Evolutionary conservation across 2,888 invertebrate genomes (phyloP).

Genomic region (Zaprionus bogoriensis): DNA sequence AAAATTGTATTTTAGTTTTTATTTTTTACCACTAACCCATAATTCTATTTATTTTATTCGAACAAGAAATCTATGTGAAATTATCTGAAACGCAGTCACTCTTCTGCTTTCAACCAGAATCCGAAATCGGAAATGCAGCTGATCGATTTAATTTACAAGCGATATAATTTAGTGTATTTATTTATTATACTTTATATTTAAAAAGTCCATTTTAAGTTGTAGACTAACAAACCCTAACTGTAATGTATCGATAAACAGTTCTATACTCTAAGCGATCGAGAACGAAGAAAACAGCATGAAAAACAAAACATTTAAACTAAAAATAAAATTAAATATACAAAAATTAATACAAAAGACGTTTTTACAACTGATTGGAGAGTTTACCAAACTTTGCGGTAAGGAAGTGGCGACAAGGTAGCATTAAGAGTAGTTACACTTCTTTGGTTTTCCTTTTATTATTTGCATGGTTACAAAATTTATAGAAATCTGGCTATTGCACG

Average conservation of each 20-base stretch:
- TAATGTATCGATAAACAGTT: slow-evolving; percentile 23
- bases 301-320: slow-evolving; percentile 41
- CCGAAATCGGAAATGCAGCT: slow-evolving; percentile 17
- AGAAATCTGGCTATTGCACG: slow-evolving; percentile 43
- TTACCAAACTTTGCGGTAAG: slow-evolving; percentile 40
- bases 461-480: slow-evolving; percentile 46
- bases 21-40: slow-evolving; percentile 42
- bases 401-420: slow-evolving; percentile 29
- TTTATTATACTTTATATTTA: slow-evolving; percentile 67
- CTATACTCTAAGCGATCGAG: slow-evolving; percentile 26
- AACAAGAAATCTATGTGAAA: slow-evolving; percentile 48
- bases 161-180: slow-evolving; percentile 56
- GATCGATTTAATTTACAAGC: slow-evolving; percentile 20
- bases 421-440: background rate
- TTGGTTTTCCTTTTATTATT: slow-evolving; percentile 15
- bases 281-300: slow-evolving; percentile 56
- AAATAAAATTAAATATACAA: slow-evolving; percentile 42
- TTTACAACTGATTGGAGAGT: slow-evolving; percentile 34
- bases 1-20: slow-evolving; percentile 56
- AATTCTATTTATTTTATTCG: slow-evolving; percentile 43
- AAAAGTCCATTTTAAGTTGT: slow-evolving; percentile 45
- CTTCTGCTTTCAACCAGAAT: background rate
- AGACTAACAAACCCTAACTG: slow-evolving; percentile 62
- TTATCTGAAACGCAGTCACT: slow-evolving; percentile 35
- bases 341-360: slow-evolving; percentile 23